Evolutionary conservation across 2,888 invertebrate genomes (phyloP).

Genomic region (Agriopis marginaria): DNA sequence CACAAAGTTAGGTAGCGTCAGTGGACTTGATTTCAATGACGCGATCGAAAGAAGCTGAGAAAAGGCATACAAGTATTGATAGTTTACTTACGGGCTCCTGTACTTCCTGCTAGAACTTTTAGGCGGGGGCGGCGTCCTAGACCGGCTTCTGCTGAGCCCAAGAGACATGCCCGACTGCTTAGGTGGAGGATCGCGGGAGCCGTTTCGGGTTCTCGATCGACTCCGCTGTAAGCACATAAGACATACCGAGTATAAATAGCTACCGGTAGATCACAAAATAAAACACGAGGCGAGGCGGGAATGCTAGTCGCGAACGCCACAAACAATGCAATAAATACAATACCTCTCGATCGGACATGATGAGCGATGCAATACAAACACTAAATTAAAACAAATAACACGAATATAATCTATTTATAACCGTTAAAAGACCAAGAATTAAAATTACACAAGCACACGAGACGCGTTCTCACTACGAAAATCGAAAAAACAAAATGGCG

Average conservation of each 20-base stretch:
- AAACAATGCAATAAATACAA: constrained; percentile 66
- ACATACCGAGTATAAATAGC: constrained; percentile 55
- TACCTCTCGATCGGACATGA: constrained; percentile 85
- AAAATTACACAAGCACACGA: constrained; percentile 57
- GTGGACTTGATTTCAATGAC: neutral
- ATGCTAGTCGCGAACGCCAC: constrained; percentile 51
- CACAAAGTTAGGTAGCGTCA: constrained; percentile 38
- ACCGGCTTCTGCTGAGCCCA: constrained; percentile 83
- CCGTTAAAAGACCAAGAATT: constrained; percentile 57
- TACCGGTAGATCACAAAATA: constrained; percentile 59
- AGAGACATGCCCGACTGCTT: constrained; percentile 78
- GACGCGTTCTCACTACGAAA: constrained; percentile 56
- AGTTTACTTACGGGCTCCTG: constrained; percentile 76
- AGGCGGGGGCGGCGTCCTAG: constrained; percentile 83
- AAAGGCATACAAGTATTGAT: constrained; percentile 4
- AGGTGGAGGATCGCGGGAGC: constrained; percentile 77
- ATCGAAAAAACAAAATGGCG: constrained; percentile 72
- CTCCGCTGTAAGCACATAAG: constrained; percentile 79
- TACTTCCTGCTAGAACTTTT: constrained; percentile 80
- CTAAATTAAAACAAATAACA: constrained; percentile 63
- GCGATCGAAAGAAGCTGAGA: neutral
- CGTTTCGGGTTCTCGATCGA: constrained; percentile 82
- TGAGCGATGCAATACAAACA: constrained; percentile 58
- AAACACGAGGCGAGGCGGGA: constrained; percentile 74
- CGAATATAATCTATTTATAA: constrained; percentile 71